These are phyloP conservation scores for Priocnemis perturbator DNA, from an alignment of 2,888 invertebrate species.

Conservation along the genomic window DNA sequence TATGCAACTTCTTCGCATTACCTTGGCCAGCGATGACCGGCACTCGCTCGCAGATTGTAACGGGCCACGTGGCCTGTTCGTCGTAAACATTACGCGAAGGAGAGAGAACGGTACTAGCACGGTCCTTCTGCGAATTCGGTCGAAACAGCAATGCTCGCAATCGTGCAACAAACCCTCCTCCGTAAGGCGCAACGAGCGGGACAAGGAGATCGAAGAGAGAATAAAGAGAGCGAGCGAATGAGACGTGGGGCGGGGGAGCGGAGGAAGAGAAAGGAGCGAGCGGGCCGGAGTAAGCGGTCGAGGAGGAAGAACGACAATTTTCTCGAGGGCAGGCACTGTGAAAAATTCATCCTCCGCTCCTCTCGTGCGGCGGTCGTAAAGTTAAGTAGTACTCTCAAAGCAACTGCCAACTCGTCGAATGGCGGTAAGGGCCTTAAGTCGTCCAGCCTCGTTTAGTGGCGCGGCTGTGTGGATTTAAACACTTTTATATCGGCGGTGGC, in stretches of 20 bases:
- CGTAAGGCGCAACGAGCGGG: neutral
- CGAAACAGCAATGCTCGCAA: conserved; percentile 28
- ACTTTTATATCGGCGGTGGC: conserved; percentile 54
- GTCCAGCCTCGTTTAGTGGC: conserved; percentile 41
- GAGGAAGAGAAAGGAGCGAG: neutral
- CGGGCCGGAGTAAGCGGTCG: neutral
- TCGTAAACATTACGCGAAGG: conserved; percentile 45
- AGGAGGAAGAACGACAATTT: conserved; percentile 13
- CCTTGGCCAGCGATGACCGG: neutral
- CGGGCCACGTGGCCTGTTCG: conserved; percentile 48
- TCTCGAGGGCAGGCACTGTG: conserved; percentile 32
- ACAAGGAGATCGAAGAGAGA: conserved; percentile 13
- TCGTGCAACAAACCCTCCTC: conserved; percentile 25
- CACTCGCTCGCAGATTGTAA: conserved; percentile 28
- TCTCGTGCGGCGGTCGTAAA: conserved; percentile 55
- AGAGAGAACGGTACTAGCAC: conserved; percentile 37
- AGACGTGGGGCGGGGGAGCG: conserved; percentile 1
- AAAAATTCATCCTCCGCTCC: conserved; percentile 40
- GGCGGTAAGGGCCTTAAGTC: conserved; percentile 16
- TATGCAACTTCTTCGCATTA: conserved; percentile 46
- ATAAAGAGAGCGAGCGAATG: conserved; percentile 2
- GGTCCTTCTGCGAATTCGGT: conserved; percentile 44
- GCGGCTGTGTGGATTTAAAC: conserved; percentile 55
- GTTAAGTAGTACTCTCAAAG: conserved; percentile 60
- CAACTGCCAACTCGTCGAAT: conserved; percentile 25